A percentile compares a stretch with the other conserved stretches of the same genome.
Evolutionary conservation across 2,113 vertebrate species (phyloP).

Genomic region (Atrichornis clamosus): DNA sequence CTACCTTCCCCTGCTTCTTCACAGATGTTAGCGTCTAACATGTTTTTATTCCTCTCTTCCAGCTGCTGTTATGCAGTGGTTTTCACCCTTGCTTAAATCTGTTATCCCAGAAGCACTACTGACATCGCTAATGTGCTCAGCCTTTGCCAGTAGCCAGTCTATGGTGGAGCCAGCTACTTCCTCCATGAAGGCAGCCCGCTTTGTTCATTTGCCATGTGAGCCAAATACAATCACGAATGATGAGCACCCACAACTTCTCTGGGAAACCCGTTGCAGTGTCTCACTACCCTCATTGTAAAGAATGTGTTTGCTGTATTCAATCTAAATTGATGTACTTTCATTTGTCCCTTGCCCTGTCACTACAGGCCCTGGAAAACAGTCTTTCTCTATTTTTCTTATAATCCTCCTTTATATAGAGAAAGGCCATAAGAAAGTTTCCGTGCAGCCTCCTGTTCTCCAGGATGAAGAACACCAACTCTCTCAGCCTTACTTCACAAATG

Average conservation of each 20-base stretch:
- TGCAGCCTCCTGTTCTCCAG: background rate
- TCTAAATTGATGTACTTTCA: background rate
- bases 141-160: fast-evolving
- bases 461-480: background rate
- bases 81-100: background rate
- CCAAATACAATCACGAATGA: fast-evolving
- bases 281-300: background rate
- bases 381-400: background rate
- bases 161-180: background rate
- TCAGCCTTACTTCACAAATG: background rate
- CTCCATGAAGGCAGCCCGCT: fast-evolving
- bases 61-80: background rate
- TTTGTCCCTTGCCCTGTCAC: background rate
- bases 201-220: background rate
- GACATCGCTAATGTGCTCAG: background rate
- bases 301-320: background rate
- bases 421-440: background rate
- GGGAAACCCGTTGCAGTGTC: background rate
- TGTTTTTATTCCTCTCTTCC: background rate
- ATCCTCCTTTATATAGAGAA: background rate
- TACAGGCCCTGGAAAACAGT: background rate
- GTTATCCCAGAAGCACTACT: background rate
- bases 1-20: background rate
- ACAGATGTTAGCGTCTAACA: background rate
- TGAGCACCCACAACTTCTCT: background rate